Conservation (phyloP, 2,113 vertebrate species). For the Scortum barcoo region DNA sequence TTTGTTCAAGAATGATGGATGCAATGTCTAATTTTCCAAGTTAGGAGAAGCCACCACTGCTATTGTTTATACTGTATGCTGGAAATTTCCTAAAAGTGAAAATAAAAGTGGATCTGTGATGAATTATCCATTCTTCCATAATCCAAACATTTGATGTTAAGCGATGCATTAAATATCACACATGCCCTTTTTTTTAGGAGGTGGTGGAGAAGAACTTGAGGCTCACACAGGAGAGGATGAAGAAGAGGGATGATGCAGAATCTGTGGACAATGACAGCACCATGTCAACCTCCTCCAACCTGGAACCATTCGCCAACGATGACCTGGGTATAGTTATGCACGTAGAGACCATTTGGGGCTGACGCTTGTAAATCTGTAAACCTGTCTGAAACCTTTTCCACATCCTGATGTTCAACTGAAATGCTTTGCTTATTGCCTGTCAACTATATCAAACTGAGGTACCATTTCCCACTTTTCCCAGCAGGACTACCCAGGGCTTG, state of each 20-base stretch:
- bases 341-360: neutral
- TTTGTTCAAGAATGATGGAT: conserved; percentile 67
- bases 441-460: neutral
- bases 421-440: conserved; percentile 45
- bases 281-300: conserved; percentile 92
- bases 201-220: conserved; percentile 90
- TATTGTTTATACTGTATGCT: neutral
- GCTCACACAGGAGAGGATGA: conserved; percentile 78
- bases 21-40: conserved; percentile 44
- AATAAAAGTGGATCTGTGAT: too few species aligned
- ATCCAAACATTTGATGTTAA: neutral
- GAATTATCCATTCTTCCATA: neutral
- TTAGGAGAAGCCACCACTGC: conserved; percentile 22
- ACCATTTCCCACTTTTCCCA: neutral
- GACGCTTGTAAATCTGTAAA: neutral
- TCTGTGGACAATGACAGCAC: conserved; percentile 89
- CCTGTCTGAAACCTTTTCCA: neutral
- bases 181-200: conserved; percentile 85
- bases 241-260: conserved; percentile 85
- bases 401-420: neutral
- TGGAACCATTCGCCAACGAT: conserved; percentile 96
- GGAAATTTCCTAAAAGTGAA: neutral
- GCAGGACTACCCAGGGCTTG: conserved; percentile 8
- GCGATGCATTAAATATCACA: neutral
- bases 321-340: conserved; percentile 88